Percentiles rank a stretch among this genome's conserved stretches.
Conservation (phyloP, 2,797 vertebrate species). For the Meriones psammophilus region DNA sequence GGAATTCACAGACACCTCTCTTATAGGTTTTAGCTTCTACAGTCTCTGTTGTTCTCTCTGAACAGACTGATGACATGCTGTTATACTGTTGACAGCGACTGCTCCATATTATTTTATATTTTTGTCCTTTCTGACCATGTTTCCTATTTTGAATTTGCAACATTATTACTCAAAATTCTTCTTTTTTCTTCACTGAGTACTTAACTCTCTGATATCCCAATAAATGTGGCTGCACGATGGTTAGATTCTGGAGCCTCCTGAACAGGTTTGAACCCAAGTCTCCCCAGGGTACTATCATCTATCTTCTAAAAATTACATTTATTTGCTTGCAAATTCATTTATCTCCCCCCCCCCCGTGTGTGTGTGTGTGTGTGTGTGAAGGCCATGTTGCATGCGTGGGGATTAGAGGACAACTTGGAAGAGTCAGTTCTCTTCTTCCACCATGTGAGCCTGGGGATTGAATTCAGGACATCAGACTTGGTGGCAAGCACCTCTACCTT, state of each 20-base stretch:
- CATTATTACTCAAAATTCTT: conserved; percentile 12
- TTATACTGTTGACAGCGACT: background rate
- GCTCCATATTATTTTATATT: background rate
- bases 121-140: background rate
- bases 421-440: background rate
- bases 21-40: background rate
- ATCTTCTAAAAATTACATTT: background rate
- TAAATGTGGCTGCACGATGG: background rate
- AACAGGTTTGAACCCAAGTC: background rate
- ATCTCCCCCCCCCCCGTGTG: background rate
- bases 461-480: background rate
- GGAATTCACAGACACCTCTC: background rate
- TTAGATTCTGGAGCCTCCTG: background rate
- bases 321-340: background rate
- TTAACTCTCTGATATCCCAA: background rate
- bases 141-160: background rate
- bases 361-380: background rate
- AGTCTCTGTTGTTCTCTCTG: background rate
- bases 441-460: background rate
- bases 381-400: background rate
- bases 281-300: background rate
- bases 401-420: background rate
- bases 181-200: background rate
- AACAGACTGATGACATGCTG: background rate
- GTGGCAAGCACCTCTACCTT: background rate